These are phyloP conservation scores for Serrognathus titanus DNA, from an alignment of 2,888 invertebrate species.

Conservation along the genomic window DNA sequence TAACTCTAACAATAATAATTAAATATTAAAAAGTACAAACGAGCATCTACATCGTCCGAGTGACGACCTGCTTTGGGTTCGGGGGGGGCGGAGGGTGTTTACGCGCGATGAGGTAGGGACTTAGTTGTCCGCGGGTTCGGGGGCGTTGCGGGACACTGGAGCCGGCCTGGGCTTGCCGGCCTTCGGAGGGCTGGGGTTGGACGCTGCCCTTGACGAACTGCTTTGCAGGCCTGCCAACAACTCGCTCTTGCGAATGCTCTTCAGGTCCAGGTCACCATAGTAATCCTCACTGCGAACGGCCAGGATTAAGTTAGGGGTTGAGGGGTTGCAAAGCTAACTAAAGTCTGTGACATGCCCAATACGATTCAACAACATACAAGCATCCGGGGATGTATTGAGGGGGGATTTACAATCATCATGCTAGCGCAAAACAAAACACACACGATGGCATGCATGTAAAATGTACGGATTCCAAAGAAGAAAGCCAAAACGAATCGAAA, in stretches of 20 bases:
- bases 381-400: neutral
- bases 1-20: slow-evolving; percentile 22
- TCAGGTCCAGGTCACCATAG: slow-evolving; percentile 92
- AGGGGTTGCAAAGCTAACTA: neutral
- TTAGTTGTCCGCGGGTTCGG: slow-evolving; percentile 43
- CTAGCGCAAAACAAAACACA: neutral
- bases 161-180: slow-evolving; percentile 48
- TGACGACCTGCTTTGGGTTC: slow-evolving; percentile 23
- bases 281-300: slow-evolving; percentile 85
- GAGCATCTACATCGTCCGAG: slow-evolving; percentile 28
- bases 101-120: slow-evolving; percentile 18
- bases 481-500: neutral
- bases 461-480: neutral
- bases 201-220: slow-evolving; percentile 55
- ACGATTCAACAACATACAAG: neutral
- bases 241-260: slow-evolving; percentile 92
- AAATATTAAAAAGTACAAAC: slow-evolving; percentile 5
- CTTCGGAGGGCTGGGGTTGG: slow-evolving; percentile 52
- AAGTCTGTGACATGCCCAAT: neutral
- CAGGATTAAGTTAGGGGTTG: slow-evolving; percentile 5
- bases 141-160: slow-evolving; percentile 44
- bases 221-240: slow-evolving; percentile 75
- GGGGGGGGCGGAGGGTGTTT: slow-evolving; percentile 13
- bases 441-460: neutral
- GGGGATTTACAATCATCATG: neutral